A percentile compares a stretch with the other conserved stretches of the same genome.
These are phyloP conservation scores for Muraenolepis orangiensis DNA, from an alignment of 2,797 vertebrate species.

Conservation along the genomic window DNA sequence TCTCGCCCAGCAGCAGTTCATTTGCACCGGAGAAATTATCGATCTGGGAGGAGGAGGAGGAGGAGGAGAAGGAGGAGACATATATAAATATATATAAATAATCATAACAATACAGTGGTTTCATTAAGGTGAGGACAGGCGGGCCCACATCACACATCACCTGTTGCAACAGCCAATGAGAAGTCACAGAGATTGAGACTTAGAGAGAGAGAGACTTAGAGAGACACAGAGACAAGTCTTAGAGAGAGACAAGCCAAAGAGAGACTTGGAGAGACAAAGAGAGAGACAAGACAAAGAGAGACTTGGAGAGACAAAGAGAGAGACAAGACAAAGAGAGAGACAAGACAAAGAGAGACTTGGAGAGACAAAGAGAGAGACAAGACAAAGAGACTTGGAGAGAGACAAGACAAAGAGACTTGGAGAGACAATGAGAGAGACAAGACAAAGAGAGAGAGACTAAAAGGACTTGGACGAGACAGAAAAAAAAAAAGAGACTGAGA, in stretches of 20 bases:
- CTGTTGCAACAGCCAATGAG: not conserved
- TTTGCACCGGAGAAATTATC: slow-evolving; percentile 78
- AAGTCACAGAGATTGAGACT: no score
- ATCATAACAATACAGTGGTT: no score
- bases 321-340: not conserved
- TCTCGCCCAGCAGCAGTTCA: slow-evolving; percentile 59
- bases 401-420: no score
- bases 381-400: not conserved
- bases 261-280: not conserved
- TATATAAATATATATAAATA: no score
- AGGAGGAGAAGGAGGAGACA: no score
- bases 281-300: no score
- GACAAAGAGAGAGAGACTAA: not conserved
- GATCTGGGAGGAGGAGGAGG: slow-evolving; percentile 68
- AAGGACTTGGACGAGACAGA: no score
- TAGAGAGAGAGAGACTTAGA: not conserved
- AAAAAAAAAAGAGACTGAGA: no score
- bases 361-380: not conserved
- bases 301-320: not conserved
- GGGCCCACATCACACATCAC: not conserved
- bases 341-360: no score
- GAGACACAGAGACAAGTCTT: not conserved
- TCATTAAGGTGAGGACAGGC: not conserved
- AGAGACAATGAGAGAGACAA: not conserved
- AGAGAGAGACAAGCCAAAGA: not conserved